Percentiles rank a stretch among this genome's conserved stretches.
Evolutionary conservation across 1,140 invertebrate species (phyloP).

Genomic region (Neotoxoptera formosana): DNA sequence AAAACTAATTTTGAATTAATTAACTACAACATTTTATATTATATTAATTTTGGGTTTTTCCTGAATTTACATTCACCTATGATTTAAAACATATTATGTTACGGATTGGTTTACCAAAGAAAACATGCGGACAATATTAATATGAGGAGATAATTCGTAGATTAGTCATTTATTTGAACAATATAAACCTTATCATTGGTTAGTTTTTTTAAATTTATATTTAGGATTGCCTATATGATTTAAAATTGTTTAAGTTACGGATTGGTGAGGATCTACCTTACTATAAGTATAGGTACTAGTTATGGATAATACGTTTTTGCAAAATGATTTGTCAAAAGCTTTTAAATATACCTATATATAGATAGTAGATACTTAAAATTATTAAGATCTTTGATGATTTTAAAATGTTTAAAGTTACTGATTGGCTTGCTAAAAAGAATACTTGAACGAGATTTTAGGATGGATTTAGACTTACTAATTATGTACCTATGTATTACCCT

Average conservation of each 20-base stretch:
- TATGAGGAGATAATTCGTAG: no score
- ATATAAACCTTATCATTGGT: no score
- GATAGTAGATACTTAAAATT: no score
- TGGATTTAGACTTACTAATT: neutral
- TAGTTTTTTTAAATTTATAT: neutral
- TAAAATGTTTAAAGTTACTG: no score
- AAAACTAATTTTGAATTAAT: neutral
- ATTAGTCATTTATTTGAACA: neutral
- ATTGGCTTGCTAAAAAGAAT: neutral
- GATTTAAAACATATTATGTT: neutral
- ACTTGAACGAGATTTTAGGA: neutral
- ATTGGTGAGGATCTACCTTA: neutral
- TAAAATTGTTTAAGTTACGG: constrained; percentile 23
- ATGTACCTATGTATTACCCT: no score
- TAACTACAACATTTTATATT: neutral
- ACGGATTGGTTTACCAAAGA: constrained; percentile 29
- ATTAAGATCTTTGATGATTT: no score
- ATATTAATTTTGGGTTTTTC: neutral
- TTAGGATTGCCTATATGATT: neutral
- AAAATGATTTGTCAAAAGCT: neutral
- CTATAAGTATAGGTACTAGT: neutral
- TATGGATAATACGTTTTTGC: neutral
- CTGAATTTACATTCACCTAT: neutral
- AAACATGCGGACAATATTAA: no score
- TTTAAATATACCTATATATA: neutral